A percentile compares a stretch with the other conserved stretches of the same genome.
phyloP scores from a whole-genome alignment of 2,888 invertebrate species.

The Lobophora halterata region DNA sequence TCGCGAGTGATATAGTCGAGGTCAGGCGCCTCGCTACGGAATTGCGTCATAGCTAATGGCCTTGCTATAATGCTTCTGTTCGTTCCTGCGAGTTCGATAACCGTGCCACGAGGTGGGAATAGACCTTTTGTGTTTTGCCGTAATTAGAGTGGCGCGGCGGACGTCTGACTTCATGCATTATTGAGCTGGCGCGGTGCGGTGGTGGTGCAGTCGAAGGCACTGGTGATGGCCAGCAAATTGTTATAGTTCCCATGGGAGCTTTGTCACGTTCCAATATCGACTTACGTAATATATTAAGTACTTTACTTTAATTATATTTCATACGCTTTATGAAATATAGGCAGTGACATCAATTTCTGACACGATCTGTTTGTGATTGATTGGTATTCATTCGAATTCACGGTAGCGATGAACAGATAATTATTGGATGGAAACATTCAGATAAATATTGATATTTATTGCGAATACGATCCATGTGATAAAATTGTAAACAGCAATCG shows the following conservation, averaged over 20 bases:
- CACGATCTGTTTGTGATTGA: too few relatives aligned
- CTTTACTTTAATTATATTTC: constrained; percentile 31
- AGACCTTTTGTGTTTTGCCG: constrained; percentile 52
- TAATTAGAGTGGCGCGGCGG: constrained; percentile 62
- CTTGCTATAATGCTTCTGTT: constrained; percentile 50
- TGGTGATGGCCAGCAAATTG: constrained; percentile 61
- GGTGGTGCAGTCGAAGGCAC: constrained; percentile 43
- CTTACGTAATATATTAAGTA: constrained; percentile 43
- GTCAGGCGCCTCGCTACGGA: constrained; percentile 51
- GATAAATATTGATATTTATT: too few relatives aligned
- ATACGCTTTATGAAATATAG: too few relatives aligned
- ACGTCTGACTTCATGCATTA: constrained; percentile 64
- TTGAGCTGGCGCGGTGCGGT: constrained; percentile 54
- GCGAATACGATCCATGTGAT: too few relatives aligned
- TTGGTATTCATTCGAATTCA: too few relatives aligned
- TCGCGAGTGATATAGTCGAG: constrained; percentile 52
- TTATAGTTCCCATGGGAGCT: constrained; percentile 65
- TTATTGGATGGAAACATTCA: too few relatives aligned
- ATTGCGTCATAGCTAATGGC: constrained; percentile 62
- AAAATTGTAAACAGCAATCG: not conserved
- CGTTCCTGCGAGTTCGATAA: constrained; percentile 55
- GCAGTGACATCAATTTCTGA: too few relatives aligned
- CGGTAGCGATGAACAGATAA: too few relatives aligned
- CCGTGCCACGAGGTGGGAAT: constrained; percentile 63
- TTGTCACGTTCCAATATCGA: constrained; percentile 38